phyloP scores from a whole-genome alignment of 2,113 vertebrate species.

The Gracilinanus agilis region DNA sequence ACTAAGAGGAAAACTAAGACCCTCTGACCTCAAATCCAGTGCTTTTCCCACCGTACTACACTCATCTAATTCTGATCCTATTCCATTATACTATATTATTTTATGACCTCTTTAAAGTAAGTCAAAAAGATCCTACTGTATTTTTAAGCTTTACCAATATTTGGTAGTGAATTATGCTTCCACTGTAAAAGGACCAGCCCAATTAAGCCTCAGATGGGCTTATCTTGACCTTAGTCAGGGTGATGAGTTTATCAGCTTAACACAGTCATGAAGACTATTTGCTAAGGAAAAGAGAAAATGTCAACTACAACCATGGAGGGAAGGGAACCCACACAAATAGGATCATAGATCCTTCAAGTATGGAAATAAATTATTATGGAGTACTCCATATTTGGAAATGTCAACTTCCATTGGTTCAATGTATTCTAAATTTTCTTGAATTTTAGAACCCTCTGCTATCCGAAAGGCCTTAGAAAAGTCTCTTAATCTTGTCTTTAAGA shows the following conservation, averaged over 20 bases:
- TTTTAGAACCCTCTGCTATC: neutral
- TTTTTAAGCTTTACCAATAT: neutral
- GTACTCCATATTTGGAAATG: neutral
- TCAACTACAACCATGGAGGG: neutral
- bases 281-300: neutral
- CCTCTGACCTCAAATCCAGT: neutral
- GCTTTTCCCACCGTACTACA: neutral
- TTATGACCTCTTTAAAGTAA: neutral
- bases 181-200: neutral
- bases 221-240: neutral
- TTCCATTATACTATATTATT: neutral
- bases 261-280: neutral
- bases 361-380: slow-evolving; percentile 9
- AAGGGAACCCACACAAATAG: neutral
- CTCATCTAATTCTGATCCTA: neutral
- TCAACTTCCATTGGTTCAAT: neutral
- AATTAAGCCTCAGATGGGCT: neutral
- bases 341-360: neutral
- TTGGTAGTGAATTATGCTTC: neutral
- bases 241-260: neutral
- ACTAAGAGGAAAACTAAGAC: neutral
- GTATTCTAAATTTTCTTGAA: slow-evolving; percentile 22
- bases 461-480: neutral
- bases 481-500: neutral
- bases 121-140: neutral